Evolutionary conservation across 2,113 vertebrate genomes (phyloP).

Genomic region (Excalfactoria chinensis): DNA sequence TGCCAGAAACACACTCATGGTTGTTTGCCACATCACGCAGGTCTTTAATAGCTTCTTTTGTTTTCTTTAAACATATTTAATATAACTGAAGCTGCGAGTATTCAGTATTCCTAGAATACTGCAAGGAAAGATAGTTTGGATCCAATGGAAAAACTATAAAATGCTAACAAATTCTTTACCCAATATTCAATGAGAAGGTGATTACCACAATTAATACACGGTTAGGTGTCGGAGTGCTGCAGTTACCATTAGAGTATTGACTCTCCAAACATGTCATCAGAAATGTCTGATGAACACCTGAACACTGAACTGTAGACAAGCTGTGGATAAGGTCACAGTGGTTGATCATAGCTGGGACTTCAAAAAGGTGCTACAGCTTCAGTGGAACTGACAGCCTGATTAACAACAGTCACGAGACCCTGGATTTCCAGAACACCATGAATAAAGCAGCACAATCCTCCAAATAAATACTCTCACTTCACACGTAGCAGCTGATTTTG

Average conservation of each 20-base stretch:
- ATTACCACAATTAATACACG: background rate
- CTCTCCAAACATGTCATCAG: background rate
- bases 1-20: background rate
- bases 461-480: background rate
- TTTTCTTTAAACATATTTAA: background rate
- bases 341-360: background rate
- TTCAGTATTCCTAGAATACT: background rate
- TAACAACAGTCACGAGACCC: background rate
- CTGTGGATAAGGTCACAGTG: background rate
- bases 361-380: background rate
- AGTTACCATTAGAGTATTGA: background rate
- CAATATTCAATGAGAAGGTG: background rate
- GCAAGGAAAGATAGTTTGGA: background rate
- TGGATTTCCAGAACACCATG: background rate
- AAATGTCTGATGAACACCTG: background rate
- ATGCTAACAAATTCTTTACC: background rate
- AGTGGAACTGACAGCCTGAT: background rate
- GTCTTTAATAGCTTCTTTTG: background rate
- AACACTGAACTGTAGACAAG: background rate
- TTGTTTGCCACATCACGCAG: background rate
- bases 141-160: background rate
- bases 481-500: background rate
- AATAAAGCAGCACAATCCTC: background rate
- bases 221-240: background rate
- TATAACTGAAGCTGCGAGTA: background rate